These are phyloP conservation scores for Bostrychus sinensis DNA, from an alignment of 2,113 vertebrate species.

Conservation along the genomic window DNA sequence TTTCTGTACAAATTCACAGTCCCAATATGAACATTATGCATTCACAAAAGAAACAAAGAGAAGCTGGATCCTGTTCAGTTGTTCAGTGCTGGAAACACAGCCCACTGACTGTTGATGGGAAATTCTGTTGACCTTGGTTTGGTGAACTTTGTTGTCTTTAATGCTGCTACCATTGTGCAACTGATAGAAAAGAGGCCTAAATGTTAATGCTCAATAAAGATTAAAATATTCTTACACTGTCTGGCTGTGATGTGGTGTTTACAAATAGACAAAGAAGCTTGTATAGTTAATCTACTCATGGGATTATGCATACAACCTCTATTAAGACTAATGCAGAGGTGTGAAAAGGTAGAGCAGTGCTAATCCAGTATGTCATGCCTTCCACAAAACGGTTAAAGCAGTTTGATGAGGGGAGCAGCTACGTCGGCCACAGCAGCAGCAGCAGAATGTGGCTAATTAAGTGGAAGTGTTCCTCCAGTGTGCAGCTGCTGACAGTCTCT, in stretches of 20 bases:
- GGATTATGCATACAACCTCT: background rate
- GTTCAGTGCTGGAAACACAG: background rate
- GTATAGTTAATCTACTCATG: too few species aligned
- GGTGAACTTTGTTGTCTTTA: background rate
- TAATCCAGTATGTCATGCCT: conserved; percentile 4
- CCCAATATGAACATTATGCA: background rate
- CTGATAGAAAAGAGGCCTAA: too few species aligned
- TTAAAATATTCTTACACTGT: too few species aligned
- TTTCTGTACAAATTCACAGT: conserved; percentile 2
- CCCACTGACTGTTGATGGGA: background rate
- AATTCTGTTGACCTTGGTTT: background rate
- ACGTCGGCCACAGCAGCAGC: conserved; percentile 14
- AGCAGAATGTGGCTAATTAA: conserved; percentile 51
- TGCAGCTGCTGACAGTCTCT: conserved; percentile 36
- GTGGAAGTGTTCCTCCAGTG: conserved; percentile 27
- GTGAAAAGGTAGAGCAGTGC: background rate
- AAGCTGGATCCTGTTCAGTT: background rate
- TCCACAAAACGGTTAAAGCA: background rate
- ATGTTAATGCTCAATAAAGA: too few species aligned
- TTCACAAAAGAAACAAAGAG: background rate
- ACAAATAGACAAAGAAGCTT: too few species aligned
- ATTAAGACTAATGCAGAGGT: background rate
- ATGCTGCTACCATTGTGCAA: too few species aligned
- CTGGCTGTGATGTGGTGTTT: too few species aligned
- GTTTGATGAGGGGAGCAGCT: conserved; percentile 42